A percentile compares a stretch with the other conserved stretches of the same genome.
These are phyloP conservation scores for Hydriomena furcata DNA, from an alignment of 2,888 invertebrate species.

Conservation along the genomic window DNA sequence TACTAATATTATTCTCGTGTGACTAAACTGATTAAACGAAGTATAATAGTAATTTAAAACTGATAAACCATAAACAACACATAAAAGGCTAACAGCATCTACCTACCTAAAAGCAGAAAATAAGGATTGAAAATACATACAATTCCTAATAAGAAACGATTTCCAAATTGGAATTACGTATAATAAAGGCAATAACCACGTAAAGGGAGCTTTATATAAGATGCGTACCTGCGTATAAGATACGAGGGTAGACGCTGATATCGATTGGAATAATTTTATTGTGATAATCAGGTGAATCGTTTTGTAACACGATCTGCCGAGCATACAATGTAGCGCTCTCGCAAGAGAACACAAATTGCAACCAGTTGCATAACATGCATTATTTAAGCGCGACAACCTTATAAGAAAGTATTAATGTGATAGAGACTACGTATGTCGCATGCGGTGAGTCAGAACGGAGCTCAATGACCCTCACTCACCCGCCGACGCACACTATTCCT, in stretches of 20 bases:
- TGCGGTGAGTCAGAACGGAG: constrained; percentile 70
- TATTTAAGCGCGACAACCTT: constrained; percentile 79
- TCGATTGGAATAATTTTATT: constrained; percentile 16
- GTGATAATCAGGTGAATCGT: constrained; percentile 25
- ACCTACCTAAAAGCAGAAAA: not conserved
- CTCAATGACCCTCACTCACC: constrained; percentile 70
- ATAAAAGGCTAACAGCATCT: not conserved
- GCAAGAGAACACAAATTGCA: constrained; percentile 70
- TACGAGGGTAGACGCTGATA: constrained; percentile 16
- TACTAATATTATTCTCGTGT: constrained; percentile 14
- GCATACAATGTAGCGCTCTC: constrained; percentile 49
- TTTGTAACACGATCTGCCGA: constrained; percentile 40
- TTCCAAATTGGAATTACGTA: constrained; percentile 4
- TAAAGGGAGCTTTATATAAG: constrained; percentile 9
- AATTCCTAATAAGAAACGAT: constrained; percentile 1
- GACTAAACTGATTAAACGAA: constrained; percentile 10
- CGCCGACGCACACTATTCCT: constrained; percentile 73
- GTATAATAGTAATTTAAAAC: constrained; percentile 3
- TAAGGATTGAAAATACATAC: not conserved
- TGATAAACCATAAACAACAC: not conserved
- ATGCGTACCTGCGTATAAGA: too few relatives aligned
- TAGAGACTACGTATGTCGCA: constrained; percentile 73
- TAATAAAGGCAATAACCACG: constrained; percentile 4
- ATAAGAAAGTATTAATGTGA: constrained; percentile 81
- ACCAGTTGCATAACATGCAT: constrained; percentile 80